A percentile compares a stretch with the other conserved stretches of the same genome.
Conservation (phyloP, 2,888 invertebrate species). For the Habroteleia sp. region DNA sequence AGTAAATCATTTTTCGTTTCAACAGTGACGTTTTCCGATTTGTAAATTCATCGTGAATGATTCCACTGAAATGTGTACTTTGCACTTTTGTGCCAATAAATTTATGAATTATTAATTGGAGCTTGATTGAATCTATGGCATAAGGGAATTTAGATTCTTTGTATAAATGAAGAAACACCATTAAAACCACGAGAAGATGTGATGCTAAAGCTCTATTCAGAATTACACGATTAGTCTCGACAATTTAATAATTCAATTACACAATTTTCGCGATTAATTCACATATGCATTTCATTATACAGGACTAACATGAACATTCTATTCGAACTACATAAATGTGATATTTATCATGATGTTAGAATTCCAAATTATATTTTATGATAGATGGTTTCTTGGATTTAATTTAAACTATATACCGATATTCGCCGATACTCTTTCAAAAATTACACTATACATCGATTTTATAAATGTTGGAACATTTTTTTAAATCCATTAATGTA, state of each 20-base stretch:
- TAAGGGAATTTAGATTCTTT: background rate
- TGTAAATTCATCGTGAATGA: background rate
- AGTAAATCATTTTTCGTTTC: too few relatives aligned
- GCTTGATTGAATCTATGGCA: background rate
- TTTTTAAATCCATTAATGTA: too few relatives aligned
- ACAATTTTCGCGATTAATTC: background rate
- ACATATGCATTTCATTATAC: constrained; percentile 8
- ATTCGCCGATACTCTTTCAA: too few relatives aligned
- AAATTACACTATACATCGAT: too few relatives aligned
- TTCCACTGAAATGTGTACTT: background rate
- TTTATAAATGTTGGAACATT: too few relatives aligned
- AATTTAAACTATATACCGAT: too few relatives aligned
- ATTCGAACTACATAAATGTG: constrained; percentile 11
- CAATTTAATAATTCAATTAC: constrained; percentile 15
- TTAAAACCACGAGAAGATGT: background rate
- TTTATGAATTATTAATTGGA: constrained; percentile 6
- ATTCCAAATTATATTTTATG: constrained; percentile 1
- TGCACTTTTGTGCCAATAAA: background rate
- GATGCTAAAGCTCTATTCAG: background rate
- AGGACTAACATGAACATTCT: constrained; percentile 5
- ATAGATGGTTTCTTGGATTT: background rate
- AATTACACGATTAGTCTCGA: background rate
- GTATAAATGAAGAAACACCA: constrained; percentile 6
- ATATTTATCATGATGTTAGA: background rate
- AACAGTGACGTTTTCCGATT: too few relatives aligned